phyloP scores from a whole-genome alignment of 2,888 invertebrate species.

The Pammene fasciana region DNA sequence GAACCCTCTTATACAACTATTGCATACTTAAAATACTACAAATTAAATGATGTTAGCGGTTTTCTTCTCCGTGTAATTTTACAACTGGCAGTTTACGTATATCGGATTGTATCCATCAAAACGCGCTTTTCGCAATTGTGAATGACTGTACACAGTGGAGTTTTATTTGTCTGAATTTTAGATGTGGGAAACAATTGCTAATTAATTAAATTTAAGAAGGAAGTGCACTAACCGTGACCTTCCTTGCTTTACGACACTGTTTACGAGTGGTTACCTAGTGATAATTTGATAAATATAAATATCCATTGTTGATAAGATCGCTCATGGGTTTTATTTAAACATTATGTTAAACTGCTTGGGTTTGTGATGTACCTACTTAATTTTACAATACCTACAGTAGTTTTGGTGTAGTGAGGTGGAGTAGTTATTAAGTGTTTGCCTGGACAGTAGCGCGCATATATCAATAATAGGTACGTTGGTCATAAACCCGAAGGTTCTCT shows the following conservation, averaged over 20 bases:
- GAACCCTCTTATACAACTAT: too few species aligned
- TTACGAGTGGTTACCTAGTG: background rate
- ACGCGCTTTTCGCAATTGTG: background rate
- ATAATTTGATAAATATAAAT: slow-evolving; percentile 4
- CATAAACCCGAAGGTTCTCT: too few species aligned
- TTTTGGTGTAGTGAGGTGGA: too few species aligned
- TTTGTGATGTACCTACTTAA: too few species aligned
- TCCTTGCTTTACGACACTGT: slow-evolving; percentile 7
- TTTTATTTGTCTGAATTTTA: background rate
- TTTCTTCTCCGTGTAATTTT: too few species aligned
- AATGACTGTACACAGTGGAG: slow-evolving; percentile 1
- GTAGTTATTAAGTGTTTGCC: too few species aligned
- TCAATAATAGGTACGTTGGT: too few species aligned
- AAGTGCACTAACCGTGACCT: slow-evolving; percentile 2
- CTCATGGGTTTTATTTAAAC: background rate
- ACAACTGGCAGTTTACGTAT: background rate
- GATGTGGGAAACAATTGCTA: slow-evolving; percentile 8
- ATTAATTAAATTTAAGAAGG: slow-evolving; percentile 14
- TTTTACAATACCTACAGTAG: too few species aligned
- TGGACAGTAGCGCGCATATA: too few species aligned
- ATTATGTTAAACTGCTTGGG: background rate
- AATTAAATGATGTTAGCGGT: too few species aligned
- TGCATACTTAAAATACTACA: too few species aligned
- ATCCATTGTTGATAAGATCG: background rate
- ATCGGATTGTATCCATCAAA: background rate